Percentiles rank a stretch among this genome's conserved stretches.
These are phyloP conservation scores for Chrysotoxum bicinctum DNA, from an alignment of 2,888 invertebrate genomes.

Conservation along the genomic window DNA sequence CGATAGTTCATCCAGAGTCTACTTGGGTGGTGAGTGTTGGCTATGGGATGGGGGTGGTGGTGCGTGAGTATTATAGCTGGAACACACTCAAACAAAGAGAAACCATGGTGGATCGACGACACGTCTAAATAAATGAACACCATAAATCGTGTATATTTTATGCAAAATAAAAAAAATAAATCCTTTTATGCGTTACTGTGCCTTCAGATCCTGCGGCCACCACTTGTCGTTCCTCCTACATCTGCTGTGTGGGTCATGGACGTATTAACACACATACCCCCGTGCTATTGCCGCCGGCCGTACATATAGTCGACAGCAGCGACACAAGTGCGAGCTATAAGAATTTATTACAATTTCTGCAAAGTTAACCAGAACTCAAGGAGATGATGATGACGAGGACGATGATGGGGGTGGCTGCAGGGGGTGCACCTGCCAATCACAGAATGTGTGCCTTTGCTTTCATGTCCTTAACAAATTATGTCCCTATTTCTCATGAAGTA, in stretches of 20 bases:
- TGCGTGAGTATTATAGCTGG: constrained; percentile 13
- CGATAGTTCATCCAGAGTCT: constrained; percentile 39
- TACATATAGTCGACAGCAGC: constrained; percentile 23
- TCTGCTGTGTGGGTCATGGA: constrained; percentile 67
- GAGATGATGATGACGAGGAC: constrained; percentile 39
- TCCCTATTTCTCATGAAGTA: constrained; percentile 40
- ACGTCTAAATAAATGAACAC: constrained; percentile 69
- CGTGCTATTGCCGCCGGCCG: background rate
- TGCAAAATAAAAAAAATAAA: constrained; percentile 38
- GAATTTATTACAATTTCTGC: constrained; percentile 70
- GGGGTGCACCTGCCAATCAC: constrained; percentile 69
- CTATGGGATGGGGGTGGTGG: background rate
- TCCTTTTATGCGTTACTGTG: constrained; percentile 65
- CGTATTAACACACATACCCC: constrained; percentile 44
- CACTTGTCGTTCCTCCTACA: constrained; percentile 37
- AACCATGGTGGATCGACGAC: constrained; percentile 42
- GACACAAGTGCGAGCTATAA: constrained; percentile 63
- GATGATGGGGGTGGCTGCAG: constrained; percentile 14
- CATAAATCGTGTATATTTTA: constrained; percentile 67
- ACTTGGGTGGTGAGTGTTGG: background rate
- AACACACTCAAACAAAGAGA: constrained; percentile 38
- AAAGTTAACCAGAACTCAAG: constrained; percentile 70
- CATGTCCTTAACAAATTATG: constrained; percentile 60
- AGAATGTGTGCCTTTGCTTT: constrained; percentile 50
- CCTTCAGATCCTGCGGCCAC: constrained; percentile 43